Evolutionary conservation across 2,888 invertebrate genomes (phyloP).

Genomic region (Spilosoma lubricipeda): DNA sequence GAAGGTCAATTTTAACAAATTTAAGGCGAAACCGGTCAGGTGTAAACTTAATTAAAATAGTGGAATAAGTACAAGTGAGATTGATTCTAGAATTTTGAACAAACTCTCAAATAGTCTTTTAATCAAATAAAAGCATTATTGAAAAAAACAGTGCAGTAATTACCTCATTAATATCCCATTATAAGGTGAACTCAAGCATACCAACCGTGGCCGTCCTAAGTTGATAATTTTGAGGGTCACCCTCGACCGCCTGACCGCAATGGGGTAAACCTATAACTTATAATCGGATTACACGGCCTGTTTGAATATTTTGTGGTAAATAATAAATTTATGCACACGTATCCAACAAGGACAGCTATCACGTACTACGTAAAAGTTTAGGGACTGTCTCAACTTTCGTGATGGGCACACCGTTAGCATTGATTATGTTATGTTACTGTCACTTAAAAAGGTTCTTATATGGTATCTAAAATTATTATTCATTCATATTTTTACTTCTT

Average conservation of each 20-base stretch:
- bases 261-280: slow-evolving; percentile 25
- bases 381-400: slow-evolving; percentile 8
- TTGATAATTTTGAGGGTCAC: slow-evolving; percentile 24
- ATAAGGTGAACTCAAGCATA: slow-evolving; percentile 15
- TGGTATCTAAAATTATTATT: background rate
- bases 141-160: background rate
- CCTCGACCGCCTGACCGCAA: slow-evolving; percentile 12
- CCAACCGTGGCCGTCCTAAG: slow-evolving; percentile 4
- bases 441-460: background rate
- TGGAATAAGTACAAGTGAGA: no score
- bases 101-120: background rate
- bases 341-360: slow-evolving; percentile 7
- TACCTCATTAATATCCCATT: slow-evolving; percentile 9
- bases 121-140: background rate
- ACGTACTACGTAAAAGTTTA: slow-evolving; percentile 17
- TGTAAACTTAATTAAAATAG: no score
- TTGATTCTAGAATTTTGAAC: no score
- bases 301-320: slow-evolving; percentile 23
- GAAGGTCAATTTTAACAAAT: no score
- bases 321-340: slow-evolving; percentile 27
- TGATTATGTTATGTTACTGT: slow-evolving; percentile 3
- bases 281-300: slow-evolving; percentile 22
- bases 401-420: background rate
- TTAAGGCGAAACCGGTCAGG: no score
- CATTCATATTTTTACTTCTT: background rate